Percentiles rank a stretch among this genome's conserved stretches.
These are phyloP conservation scores for Leptinotarsa peninsularis DNA, from an alignment of 2,888 invertebrate species.

Conservation along the genomic window DNA sequence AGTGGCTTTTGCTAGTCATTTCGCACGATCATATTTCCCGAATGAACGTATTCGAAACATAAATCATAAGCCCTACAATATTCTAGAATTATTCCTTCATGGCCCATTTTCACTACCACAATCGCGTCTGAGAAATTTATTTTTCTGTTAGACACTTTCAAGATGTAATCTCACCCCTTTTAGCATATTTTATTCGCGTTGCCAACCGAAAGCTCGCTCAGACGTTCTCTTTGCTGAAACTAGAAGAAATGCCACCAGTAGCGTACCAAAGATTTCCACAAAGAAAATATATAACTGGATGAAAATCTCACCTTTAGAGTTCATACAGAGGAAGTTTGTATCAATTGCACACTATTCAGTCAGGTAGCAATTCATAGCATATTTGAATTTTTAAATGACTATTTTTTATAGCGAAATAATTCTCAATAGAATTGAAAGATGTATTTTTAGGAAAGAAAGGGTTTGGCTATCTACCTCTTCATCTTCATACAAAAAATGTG, in stretches of 20 bases:
- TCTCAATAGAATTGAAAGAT: too few relatives aligned
- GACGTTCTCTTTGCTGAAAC: background rate
- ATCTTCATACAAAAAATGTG: too few relatives aligned
- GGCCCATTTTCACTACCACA: slow-evolving; percentile 1
- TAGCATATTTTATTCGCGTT: background rate
- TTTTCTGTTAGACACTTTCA: slow-evolving; percentile 5
- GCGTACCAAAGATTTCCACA: background rate
- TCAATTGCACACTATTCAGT: too few relatives aligned
- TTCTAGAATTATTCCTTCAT: background rate
- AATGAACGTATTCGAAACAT: background rate
- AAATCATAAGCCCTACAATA: background rate
- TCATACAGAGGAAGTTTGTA: too few relatives aligned
- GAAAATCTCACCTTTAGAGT: background rate
- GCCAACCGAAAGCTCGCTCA: background rate
- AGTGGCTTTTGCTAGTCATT: too few relatives aligned
- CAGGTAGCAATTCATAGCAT: too few relatives aligned
- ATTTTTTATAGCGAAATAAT: too few relatives aligned
- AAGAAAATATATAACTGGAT: background rate
- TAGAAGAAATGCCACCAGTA: background rate
- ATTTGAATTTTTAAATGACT: too few relatives aligned
- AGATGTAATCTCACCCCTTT: slow-evolving; percentile 3
- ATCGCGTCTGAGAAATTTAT: background rate
- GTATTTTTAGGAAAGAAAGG: too few relatives aligned
- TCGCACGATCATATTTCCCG: background rate
- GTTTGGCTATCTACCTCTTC: too few relatives aligned